phyloP scores from a whole-genome alignment of 2,113 vertebrate species.

The Psilopsiagon aymara region DNA sequence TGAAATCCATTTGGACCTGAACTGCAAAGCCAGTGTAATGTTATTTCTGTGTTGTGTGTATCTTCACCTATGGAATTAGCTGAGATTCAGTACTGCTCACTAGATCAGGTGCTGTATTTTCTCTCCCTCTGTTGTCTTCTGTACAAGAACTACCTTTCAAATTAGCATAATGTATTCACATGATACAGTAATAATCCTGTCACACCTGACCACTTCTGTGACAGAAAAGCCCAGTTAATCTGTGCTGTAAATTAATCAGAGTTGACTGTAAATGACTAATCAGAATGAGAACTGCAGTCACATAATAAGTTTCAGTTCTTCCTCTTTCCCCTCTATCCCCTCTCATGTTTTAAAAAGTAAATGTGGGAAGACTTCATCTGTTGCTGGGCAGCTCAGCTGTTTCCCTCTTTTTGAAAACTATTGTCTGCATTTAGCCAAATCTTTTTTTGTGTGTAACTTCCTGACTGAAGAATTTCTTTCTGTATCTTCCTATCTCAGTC shows the following conservation, averaged over 20 bases:
- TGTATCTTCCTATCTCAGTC: not conserved
- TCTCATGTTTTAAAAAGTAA: not conserved
- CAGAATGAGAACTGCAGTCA: not conserved
- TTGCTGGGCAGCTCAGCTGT: not conserved
- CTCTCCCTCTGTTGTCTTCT: not conserved
- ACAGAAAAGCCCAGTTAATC: not conserved
- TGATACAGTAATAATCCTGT: not conserved
- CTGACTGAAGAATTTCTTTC: not conserved
- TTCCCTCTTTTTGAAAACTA: not conserved
- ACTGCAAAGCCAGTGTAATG: not conserved
- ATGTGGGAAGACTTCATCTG: not conserved
- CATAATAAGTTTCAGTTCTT: not conserved
- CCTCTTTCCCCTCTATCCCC: rapidly evolving
- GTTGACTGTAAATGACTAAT: not conserved
- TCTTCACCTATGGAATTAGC: not conserved
- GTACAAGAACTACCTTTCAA: not conserved
- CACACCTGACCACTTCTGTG: not conserved
- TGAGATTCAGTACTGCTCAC: not conserved
- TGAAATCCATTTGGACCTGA: not conserved
- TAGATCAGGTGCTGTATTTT: not conserved
- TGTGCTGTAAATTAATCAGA: not conserved
- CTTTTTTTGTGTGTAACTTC: not conserved
- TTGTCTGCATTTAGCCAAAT: not conserved
- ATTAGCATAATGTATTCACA: not conserved
- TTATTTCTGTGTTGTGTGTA: not conserved